Conservation (phyloP, 1,140 invertebrate genomes). For the Odontomachus brunneus region DNA sequence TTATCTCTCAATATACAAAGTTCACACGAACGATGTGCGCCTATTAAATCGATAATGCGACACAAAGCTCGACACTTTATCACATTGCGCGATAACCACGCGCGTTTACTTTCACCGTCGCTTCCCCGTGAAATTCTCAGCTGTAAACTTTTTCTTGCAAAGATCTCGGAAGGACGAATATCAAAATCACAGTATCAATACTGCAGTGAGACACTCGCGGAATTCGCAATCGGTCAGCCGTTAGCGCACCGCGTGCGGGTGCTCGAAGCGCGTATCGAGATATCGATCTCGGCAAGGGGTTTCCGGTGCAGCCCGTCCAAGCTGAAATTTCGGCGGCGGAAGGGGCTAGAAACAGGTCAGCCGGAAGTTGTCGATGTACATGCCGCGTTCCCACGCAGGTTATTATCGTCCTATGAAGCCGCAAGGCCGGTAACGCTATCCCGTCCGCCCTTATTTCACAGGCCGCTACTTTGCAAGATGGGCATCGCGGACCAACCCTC, state of each 20-base stretch:
- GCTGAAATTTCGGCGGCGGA: slow-evolving; percentile 41
- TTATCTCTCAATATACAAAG: too few relatives aligned
- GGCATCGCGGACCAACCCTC: not conserved
- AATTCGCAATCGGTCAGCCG: slow-evolving; percentile 2
- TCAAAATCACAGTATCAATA: not conserved
- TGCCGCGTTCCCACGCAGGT: slow-evolving; percentile 47
- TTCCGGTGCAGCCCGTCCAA: slow-evolving; percentile 27
- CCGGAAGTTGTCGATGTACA: slow-evolving; percentile 50
- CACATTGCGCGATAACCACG: too few relatives aligned
- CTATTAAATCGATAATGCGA: too few relatives aligned
- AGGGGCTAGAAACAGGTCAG: slow-evolving; percentile 46
- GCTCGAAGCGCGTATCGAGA: slow-evolving; percentile 3
- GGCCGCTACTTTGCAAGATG: slow-evolving; percentile 46
- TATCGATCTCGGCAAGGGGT: slow-evolving; percentile 24
- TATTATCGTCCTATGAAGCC: slow-evolving; percentile 23
- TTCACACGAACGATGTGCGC: too few relatives aligned
- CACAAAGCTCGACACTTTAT: too few relatives aligned
- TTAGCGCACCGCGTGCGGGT: slow-evolving; percentile 2
- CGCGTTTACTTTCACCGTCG: too few relatives aligned
- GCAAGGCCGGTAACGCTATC: slow-evolving; percentile 23
- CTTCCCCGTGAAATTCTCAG: too few relatives aligned
- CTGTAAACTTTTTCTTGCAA: not conserved
- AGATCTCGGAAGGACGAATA: not conserved
- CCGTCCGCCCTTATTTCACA: slow-evolving; percentile 45
- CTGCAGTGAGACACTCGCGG: not conserved